Conservation (phyloP, 2,888 invertebrate species). For the Drosophila colorata region DNA sequence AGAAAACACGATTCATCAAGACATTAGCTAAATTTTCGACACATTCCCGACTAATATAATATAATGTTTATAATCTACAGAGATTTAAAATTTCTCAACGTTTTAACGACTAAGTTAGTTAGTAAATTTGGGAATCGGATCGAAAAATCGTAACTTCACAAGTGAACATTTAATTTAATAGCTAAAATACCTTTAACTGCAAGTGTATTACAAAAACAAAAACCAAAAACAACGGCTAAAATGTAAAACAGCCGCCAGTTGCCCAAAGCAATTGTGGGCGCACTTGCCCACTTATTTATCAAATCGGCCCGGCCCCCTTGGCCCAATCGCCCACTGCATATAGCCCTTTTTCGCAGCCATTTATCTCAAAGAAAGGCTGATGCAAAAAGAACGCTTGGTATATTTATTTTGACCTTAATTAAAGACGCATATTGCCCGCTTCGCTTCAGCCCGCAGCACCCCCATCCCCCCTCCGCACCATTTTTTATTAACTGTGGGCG, state of each 20-base stretch:
- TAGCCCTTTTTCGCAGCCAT: conserved; percentile 53
- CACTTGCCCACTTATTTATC: conserved; percentile 70
- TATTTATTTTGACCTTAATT: conserved; percentile 75
- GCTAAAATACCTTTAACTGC: background rate
- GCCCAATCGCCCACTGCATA: background rate
- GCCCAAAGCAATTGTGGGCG: conserved; percentile 44
- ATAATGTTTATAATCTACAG: too few relatives aligned
- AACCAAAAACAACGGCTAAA: conserved; percentile 29
- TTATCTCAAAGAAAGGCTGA: conserved; percentile 66
- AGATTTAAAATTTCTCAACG: too few relatives aligned
- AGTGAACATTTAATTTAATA: too few relatives aligned
- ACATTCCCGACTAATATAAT: too few relatives aligned
- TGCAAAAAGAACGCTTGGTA: conserved; percentile 43
- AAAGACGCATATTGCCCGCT: conserved; percentile 73
- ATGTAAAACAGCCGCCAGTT: conserved; percentile 43
- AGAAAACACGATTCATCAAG: too few relatives aligned
- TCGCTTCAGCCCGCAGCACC: conserved; percentile 17
- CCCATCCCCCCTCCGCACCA: background rate
- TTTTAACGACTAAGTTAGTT: too few relatives aligned
- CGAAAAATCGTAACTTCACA: too few relatives aligned
- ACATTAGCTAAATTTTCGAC: too few relatives aligned
- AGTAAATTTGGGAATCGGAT: too few relatives aligned
- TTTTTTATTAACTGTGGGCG: conserved; percentile 13
- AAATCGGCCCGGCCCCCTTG: conserved; percentile 56
- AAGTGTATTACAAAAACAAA: conserved; percentile 2